Evolutionary conservation across 2,113 vertebrate genomes (phyloP).

Genomic region (Meriones unguiculatus): DNA sequence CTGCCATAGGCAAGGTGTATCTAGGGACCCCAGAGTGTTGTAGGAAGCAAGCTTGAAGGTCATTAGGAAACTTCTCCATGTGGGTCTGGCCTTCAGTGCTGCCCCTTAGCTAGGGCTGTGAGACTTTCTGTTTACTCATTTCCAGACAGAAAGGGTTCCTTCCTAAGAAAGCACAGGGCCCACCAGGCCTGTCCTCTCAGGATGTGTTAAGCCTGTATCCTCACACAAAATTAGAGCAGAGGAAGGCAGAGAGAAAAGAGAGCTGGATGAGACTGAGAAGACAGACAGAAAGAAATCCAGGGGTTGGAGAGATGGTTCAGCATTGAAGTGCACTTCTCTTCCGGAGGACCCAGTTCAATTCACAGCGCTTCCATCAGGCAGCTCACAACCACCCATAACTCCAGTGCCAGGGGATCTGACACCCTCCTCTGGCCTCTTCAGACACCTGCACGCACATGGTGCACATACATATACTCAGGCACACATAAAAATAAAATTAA

Average conservation of each 20-base stretch:
- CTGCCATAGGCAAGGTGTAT: background rate
- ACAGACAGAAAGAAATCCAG: background rate
- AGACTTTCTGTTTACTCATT: constrained; percentile 88
- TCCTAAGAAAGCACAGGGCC: background rate
- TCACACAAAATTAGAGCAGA: background rate
- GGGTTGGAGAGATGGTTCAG: background rate
- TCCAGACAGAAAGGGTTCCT: constrained; percentile 79
- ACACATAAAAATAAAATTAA: background rate
- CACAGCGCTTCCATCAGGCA: background rate
- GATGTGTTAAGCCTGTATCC: background rate
- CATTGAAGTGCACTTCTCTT: background rate
- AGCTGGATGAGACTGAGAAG: background rate
- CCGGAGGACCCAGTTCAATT: background rate
- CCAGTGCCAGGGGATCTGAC: background rate
- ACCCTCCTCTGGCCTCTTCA: background rate
- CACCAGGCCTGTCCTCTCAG: constrained; percentile 81
- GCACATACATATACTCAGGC: background rate
- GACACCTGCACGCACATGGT: background rate
- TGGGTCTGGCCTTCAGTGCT: constrained; percentile 45
- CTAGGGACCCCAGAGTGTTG: background rate
- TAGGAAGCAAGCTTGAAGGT: background rate
- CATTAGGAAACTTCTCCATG: background rate
- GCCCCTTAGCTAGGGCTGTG: constrained; percentile 88
- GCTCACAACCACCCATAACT: background rate
- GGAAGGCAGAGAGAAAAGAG: background rate